Conservation (phyloP, 2,797 vertebrate genomes). For the Darevskia nairensis region DNA sequence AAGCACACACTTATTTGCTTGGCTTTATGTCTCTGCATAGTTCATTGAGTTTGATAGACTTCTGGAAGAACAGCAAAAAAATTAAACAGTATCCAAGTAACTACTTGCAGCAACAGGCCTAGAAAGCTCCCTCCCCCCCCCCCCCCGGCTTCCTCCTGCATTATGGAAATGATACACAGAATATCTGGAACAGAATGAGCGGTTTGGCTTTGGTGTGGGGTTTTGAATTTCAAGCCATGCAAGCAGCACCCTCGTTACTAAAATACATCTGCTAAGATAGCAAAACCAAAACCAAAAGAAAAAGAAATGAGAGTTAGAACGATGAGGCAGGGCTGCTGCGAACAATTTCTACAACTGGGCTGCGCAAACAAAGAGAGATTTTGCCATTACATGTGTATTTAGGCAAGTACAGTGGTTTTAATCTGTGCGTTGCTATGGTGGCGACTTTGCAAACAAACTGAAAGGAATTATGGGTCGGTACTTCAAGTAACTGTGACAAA, state of each 20-base stretch:
- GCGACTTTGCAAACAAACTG: slow-evolving; percentile 75
- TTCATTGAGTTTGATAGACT: slow-evolving; percentile 2
- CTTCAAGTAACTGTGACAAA: slow-evolving; percentile 77
- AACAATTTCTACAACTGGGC: slow-evolving; percentile 48
- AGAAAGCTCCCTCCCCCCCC: background rate
- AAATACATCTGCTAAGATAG: slow-evolving; percentile 51
- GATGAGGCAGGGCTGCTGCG: slow-evolving; percentile 31
- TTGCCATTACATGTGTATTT: slow-evolving; percentile 61
- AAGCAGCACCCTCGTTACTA: slow-evolving; percentile 44
- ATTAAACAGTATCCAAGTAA: background rate
- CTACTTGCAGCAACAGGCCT: background rate
- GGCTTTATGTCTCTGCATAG: background rate
- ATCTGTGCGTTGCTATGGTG: slow-evolving; percentile 77
- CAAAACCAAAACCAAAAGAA: slow-evolving; percentile 28
- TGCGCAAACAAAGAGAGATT: slow-evolving; percentile 52
- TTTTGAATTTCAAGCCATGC: slow-evolving; percentile 40
- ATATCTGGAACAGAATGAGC: slow-evolving; percentile 26
- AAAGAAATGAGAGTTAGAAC: background rate
- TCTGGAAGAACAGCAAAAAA: background rate
- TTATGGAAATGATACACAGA: slow-evolving; percentile 32
- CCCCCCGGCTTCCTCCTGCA: background rate
- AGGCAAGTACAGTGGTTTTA: slow-evolving; percentile 68
- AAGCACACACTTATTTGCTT: background rate
- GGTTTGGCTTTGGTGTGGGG: background rate
- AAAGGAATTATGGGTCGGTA: slow-evolving; percentile 72